Conservation (phyloP, 2,113 vertebrate genomes). For the Pteronura brasiliensis region DNA sequence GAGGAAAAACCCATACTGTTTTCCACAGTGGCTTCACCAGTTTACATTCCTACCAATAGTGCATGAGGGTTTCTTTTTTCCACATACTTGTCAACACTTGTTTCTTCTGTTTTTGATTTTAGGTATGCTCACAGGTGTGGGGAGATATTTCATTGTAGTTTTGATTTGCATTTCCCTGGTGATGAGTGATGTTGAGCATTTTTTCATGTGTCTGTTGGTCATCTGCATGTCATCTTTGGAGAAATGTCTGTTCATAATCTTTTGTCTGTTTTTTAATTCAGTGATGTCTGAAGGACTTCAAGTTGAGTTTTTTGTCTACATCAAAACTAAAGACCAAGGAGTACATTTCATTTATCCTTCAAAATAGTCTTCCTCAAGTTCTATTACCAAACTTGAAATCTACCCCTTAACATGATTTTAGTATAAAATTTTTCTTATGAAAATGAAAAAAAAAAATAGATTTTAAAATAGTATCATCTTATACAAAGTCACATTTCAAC, state of each 20-base stretch:
- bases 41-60: background rate
- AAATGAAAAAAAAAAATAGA: background rate
- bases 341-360: background rate
- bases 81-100: background rate
- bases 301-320: background rate
- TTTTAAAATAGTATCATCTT: background rate
- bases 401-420: background rate
- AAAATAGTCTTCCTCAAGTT: background rate
- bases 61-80: background rate
- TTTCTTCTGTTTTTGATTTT: background rate
- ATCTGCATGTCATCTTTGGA: background rate
- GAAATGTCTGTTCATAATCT: background rate
- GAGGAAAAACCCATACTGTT: background rate
- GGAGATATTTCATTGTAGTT: background rate
- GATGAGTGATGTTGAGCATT: background rate
- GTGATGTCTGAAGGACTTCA: background rate
- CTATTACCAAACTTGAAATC: background rate
- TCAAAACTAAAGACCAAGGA: background rate
- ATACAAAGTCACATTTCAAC: background rate
- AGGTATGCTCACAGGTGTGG: background rate
- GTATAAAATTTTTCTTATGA: background rate
- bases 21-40: background rate
- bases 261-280: background rate
- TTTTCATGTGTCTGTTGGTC: background rate
- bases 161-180: background rate